A percentile compares a stretch with the other conserved stretches of the same genome.
These are phyloP conservation scores for Pristionchus mayeri DNA, from an alignment of 2,888 invertebrate species.

Conservation along the genomic window DNA sequence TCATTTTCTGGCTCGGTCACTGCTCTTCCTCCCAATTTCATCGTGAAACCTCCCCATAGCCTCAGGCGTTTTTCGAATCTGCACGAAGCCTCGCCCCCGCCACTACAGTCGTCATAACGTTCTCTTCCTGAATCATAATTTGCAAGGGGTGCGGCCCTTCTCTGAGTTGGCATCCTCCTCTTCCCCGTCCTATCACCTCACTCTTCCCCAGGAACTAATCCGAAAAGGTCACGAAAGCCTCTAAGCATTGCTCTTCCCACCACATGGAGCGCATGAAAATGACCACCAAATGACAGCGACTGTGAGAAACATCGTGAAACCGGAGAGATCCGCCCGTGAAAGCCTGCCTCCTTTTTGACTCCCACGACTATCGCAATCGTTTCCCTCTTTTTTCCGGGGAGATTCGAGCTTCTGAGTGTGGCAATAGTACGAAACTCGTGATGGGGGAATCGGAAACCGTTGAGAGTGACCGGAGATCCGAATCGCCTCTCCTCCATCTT, in stretches of 20 bases:
- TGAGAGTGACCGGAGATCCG: background rate
- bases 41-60: background rate
- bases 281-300: background rate
- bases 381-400: background rate
- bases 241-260: background rate
- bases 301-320: constrained; percentile 30
- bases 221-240: constrained; percentile 41
- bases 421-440: constrained; percentile 38
- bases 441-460: constrained; percentile 5
- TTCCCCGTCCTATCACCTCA: constrained; percentile 7
- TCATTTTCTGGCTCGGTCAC: constrained; percentile 4
- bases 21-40: background rate
- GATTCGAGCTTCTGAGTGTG: constrained; percentile 22
- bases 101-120: too few species aligned
- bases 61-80: background rate
- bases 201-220: background rate
- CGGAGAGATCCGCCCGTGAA: background rate
- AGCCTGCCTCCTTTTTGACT: background rate
- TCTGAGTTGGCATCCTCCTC: constrained; percentile 9
- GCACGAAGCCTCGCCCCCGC: background rate
- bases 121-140: constrained; percentile 33
- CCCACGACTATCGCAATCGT: constrained; percentile 41
- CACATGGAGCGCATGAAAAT: background rate
- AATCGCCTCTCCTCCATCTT: background rate
- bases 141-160: constrained; percentile 15